Evolutionary conservation across 2,113 vertebrate species (phyloP).

Genomic region (Leucoraja erinaceus): DNA sequence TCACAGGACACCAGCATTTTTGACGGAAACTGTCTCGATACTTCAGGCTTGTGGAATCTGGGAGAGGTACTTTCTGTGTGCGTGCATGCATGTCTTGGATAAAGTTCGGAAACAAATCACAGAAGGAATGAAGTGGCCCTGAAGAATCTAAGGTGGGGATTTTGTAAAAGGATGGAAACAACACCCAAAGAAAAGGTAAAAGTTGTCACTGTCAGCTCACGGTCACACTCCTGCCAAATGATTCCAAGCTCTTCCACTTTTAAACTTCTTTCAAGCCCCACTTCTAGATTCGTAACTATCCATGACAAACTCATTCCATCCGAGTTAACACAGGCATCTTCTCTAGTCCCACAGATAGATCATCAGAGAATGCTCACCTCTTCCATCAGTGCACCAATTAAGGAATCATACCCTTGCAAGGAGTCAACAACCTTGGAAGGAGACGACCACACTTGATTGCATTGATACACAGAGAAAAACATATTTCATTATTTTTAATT

Average conservation of each 20-base stretch:
- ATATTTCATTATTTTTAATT: not conserved
- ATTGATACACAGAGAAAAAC: not conserved
- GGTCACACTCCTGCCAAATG: not conserved
- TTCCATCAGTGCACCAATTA: not conserved
- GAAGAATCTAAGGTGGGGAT: not conserved
- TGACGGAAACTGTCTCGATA: not conserved
- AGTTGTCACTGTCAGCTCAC: not conserved
- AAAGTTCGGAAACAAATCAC: not conserved
- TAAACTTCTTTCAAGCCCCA: not conserved
- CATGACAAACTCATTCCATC: not conserved
- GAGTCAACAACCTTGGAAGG: not conserved
- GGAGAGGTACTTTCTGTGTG: not conserved
- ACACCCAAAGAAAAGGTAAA: not conserved
- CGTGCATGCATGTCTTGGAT: not conserved
- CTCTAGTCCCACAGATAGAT: not conserved
- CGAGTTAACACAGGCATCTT: not conserved
- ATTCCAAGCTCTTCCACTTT: not conserved
- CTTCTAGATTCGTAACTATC: not conserved
- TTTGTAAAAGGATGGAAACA: not conserved
- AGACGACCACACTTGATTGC: not conserved
- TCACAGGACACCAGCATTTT: not conserved
- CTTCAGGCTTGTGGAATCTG: not conserved
- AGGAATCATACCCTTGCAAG: not conserved
- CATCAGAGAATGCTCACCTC: no score
- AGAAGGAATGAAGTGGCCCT: not conserved